Conservation (phyloP, 2,797 vertebrate species). For the Neosilurus mollespiculum region DNA sequence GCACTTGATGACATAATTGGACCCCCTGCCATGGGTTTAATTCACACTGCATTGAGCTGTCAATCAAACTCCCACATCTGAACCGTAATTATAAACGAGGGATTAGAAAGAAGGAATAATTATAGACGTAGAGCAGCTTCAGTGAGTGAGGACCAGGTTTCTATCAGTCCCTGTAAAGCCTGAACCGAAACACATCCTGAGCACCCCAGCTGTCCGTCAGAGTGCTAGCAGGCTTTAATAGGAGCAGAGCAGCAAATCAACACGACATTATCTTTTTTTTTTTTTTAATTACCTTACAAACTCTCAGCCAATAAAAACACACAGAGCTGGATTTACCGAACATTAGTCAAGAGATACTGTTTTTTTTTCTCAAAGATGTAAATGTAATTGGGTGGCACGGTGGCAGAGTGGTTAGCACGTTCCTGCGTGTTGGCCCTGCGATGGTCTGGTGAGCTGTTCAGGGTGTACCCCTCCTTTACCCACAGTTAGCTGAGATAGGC, state of each 20-base stretch:
- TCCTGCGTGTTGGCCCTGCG: too few relatives aligned
- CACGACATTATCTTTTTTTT: neutral
- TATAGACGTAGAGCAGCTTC: neutral
- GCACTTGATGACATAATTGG: slow-evolving; percentile 58
- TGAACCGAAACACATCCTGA: too few relatives aligned
- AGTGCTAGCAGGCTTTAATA: neutral
- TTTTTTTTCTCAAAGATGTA: neutral
- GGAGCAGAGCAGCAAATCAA: neutral
- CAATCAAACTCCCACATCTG: slow-evolving; percentile 59
- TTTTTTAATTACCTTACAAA: neutral
- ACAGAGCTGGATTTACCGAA: neutral
- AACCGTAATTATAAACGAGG: slow-evolving; percentile 28
- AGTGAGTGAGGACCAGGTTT: neutral
- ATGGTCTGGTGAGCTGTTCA: too few relatives aligned
- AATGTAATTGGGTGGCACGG: neutral
- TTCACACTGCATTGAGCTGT: slow-evolving; percentile 49
- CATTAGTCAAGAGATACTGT: neutral
- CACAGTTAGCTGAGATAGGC: too few relatives aligned
- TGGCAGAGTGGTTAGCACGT: too few relatives aligned
- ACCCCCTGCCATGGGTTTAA: slow-evolving; percentile 51
- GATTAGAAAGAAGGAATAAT: neutral
- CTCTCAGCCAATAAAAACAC: neutral
- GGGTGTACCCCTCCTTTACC: too few relatives aligned
- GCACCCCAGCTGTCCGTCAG: neutral
- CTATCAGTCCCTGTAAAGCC: neutral